Evolutionary conservation across 2,797 vertebrate genomes (phyloP), one percentile per base, ranked within the genome.

Genomic region (Clamator glandarius): DNA sequence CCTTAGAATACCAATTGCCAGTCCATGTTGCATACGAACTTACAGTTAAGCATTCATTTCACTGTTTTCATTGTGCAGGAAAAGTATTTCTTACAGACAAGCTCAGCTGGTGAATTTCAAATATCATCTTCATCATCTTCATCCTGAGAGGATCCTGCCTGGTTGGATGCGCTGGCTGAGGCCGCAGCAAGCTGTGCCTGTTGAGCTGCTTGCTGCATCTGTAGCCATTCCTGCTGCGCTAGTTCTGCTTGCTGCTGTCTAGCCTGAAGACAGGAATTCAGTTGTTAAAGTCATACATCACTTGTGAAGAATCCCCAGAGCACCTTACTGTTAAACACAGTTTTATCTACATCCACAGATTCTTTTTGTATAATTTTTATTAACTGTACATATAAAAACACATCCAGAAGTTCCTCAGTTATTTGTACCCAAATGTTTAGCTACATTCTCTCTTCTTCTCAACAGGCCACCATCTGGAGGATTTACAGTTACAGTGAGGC

Each of bases 181-280:
- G 99, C 99, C 23, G 99, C 99, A 41, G 99, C 99, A 94, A 99
- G 98, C 97, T 99, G 99, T 23, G 99, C 99, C 97, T 99, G 99
- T 73, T 99, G 99, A 72, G 99, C 99, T 1, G 99, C 99, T 96
- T 99, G 99, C 96, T 99, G 99, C 99, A 99, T 99, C 98, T 99
- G 99, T 97, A 99, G 97, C 99, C 99, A 99, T 94, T 99, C 99
- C 97, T 99, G 99, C 96, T 99, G 99, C 61, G 99, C 99, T 39
- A 99, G 98, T 96, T 99, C 99, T 35, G 99, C 99, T 98, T 99
- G 99, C 92, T 99, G 99, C 97, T 99, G 99, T 96, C 99, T 98
- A 36, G 99, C 99, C 99, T 99, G 94, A 89, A 96, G 80, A 97
- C 70, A 96, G 3, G 29, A 89, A 59, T 84, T 87, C 75, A 84